Base-by-base conservation (phyloP, 2,113 vertebrate species). In the Neomonachus schauinslandi region DNA sequence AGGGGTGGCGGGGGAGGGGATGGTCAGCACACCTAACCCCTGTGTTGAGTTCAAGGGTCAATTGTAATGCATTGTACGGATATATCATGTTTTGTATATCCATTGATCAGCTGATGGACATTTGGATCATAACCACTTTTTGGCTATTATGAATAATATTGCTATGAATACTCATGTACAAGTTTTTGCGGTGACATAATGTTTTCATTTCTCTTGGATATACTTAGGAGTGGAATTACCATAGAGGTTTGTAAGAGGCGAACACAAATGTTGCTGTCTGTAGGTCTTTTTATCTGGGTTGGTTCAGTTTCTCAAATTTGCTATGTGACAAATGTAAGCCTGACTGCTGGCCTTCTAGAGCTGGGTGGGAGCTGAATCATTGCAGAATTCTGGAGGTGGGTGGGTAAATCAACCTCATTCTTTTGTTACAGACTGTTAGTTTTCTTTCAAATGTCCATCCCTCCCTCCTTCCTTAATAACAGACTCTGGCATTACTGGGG, bases 161-260 rank as follows among this genome's bases (percentile, higher is more conserved):
- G 46, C 24, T 88, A 74, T 63, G 21, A 93, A 84, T 24, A 92
- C 55, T 96, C 51, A 88, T 39, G 7, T 53, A 21, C 8, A 94
- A 81, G 51, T 79, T 71, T 90, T 95, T 92, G 39, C 65, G 49
- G 69, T 28, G 55, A 84, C 39, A 53, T 55, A 31, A 31, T 59
- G 2, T 53, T 95, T 98, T 92, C 22, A 22, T 61, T 93, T 93
- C 26, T 89, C n/a, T 61, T 91, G 22, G 26, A 89, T 83, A n/a
- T 46, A 76, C 9, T 12, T 69, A 95, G 19, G 49, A 89, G 18
- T 88, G n/a, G 28, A 49, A 33, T 80, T 71, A 95, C 1, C 18
- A 91, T 55, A 57, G 46, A n/a, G 49, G 16, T 61, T 69, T 95
- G 33, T 95, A 83, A 53, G 6, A 19, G 5, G 55, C 8, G 4